Conservation (phyloP, 2,888 invertebrate species). For the Coelinius sp. region DNA sequence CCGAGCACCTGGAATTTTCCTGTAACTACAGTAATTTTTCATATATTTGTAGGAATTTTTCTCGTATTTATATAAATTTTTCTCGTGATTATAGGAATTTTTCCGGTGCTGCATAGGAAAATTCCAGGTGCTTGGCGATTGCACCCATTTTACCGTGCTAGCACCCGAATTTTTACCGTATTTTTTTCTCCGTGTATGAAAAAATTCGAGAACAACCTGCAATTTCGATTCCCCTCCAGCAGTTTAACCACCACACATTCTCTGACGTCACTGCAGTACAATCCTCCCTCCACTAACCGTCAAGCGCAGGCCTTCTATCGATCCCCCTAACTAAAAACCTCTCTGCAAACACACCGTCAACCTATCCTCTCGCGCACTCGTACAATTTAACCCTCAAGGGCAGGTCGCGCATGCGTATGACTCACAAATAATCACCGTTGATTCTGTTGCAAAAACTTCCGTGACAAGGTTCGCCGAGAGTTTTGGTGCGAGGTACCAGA, state of each 20-base stretch:
- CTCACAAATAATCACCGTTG: slow-evolving; percentile 5
- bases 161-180: no score
- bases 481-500: slow-evolving; percentile 22
- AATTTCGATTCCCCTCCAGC: not conserved
- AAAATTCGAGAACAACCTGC: not conserved
- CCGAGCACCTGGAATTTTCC: no score
- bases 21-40: no score
- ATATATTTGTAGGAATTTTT: no score
- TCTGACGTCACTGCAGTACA: slow-evolving; percentile 4
- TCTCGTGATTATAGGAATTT: no score
- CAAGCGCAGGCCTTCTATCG: slow-evolving; percentile 24
- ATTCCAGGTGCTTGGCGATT: no score
- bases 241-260: not conserved
- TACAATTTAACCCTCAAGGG: slow-evolving; percentile 50
- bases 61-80: no score
- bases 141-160: no score
- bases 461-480: slow-evolving; percentile 27
- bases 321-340: slow-evolving; percentile 24
- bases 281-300: not conserved
- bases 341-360: slow-evolving; percentile 38
- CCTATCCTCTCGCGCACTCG: slow-evolving; percentile 49
- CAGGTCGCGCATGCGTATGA: slow-evolving; percentile 46
- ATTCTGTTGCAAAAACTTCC: slow-evolving; percentile 37
- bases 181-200: not conserved
- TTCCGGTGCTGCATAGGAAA: no score